These are phyloP conservation scores for Garra rufa DNA, from an alignment of 2,113 vertebrate genomes.

Conservation along the genomic window DNA sequence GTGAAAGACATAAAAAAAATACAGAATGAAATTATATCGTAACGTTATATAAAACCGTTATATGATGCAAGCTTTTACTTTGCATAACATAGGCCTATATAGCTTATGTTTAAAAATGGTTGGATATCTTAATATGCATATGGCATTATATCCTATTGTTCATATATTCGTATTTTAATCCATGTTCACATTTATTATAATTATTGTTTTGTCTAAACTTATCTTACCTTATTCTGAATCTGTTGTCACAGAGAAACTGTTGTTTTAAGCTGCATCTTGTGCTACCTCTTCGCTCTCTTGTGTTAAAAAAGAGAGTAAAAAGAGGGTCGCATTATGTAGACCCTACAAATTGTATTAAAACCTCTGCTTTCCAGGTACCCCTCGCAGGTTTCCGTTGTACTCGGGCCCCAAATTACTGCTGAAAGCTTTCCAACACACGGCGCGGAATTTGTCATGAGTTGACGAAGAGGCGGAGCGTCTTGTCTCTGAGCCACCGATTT, in stretches of 20 bases:
- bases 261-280: neutral
- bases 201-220: neutral
- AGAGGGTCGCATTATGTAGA: neutral
- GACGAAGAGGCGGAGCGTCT: constrained; percentile 88
- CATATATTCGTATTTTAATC: neutral
- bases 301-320: neutral
- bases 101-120: neutral
- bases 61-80: neutral
- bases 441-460: constrained; percentile 91
- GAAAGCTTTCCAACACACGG: constrained; percentile 87
- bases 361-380: constrained; percentile 73
- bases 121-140: neutral
- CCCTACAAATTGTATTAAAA: constrained; percentile 84
- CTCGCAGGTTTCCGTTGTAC: constrained; percentile 85
- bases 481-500: constrained; percentile 80
- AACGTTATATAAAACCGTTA: neutral
- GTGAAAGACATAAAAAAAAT: neutral
- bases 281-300: neutral
- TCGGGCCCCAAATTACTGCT: constrained; percentile 89
- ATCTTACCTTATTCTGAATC: neutral
- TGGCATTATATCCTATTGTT: neutral
- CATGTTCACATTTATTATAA: neutral
- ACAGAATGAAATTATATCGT: neutral
- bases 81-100: neutral
- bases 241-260: neutral